Percentiles rank a stretch among this genome's conserved stretches.
Conservation (phyloP, 2,888 invertebrate genomes). For the Campoletis raptor region DNA sequence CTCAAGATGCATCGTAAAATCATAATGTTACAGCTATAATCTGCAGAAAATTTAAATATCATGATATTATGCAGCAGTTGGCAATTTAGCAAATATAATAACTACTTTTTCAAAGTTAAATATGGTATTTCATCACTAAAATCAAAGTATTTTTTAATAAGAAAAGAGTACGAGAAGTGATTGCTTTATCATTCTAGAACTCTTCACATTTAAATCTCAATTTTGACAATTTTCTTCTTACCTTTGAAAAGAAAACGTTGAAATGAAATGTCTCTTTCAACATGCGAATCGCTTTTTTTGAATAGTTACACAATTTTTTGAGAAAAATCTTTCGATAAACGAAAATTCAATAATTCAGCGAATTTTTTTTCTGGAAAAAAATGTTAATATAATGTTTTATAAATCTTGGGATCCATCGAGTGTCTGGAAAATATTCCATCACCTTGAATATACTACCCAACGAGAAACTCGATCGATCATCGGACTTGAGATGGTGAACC, state of each 20-base stretch:
- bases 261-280: neutral
- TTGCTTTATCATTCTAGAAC: neutral
- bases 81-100: neutral
- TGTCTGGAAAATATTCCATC: slow-evolving; percentile 8
- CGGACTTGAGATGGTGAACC: slow-evolving; percentile 47
- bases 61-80: neutral
- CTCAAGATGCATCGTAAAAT: neutral
- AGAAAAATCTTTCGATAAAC: neutral
- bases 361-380: neutral
- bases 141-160: neutral
- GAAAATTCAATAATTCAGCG: neutral
- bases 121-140: neutral
- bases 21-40: slow-evolving; percentile 16
- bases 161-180: neutral
- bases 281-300: neutral
- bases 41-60: neutral
- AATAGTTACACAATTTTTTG: neutral
- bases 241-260: neutral
- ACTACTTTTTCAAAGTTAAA: neutral
- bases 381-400: slow-evolving; percentile 26
- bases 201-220: neutral
- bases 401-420: neutral
- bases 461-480: slow-evolving; percentile 57
- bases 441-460: slow-evolving; percentile 18
- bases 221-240: neutral